Evolutionary conservation across 35 echinoderm and acorn worm genomes (phyloP), one percentile per base, ranked within the genome.

Genomic region (Anneissia japonica): DNA sequence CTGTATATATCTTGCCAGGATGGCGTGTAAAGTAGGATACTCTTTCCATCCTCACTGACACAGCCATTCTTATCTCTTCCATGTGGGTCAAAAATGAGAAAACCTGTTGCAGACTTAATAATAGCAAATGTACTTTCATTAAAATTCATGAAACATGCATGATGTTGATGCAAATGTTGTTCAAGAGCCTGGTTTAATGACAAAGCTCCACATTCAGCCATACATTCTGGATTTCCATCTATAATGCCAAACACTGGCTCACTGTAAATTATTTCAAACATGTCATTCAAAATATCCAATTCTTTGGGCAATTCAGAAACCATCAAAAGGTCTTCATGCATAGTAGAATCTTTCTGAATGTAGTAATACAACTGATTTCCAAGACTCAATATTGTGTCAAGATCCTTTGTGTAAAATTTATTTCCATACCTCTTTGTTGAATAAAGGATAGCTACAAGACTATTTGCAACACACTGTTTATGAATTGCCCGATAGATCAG

Each of bases 271-370:
- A 82, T 82, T 82, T 28, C 10, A 82, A 82, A 82, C 14, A 13
- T 82, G 11, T 82, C 38, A 45, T 82, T 30, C 30, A 82, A 82
- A 82, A 82, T 43, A 82, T 82, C 80, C 32, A 82, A 43, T 82
- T 82, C 80, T 41, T 82, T 82, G 17, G 80, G 80, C 37, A 82
- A 45, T 39, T 82, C 80, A 10, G 80, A 82, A 39, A 82, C 31
- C 80, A 82, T 82, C n/a, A 82, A 82, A 82, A 82, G 80, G 11
- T 82, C 80, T 29, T 82, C 39, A 82, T 82, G 35, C 80, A 82
- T 82, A 14, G 80, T 82, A 0, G 80, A 82, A 82, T 82, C 80
- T 82, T 82, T 82, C 11, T 82, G 35, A 82, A 82, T 82, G n/a
- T 82, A 82, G 31, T 23, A 82, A 45, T 82, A 82, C 39, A 82